Conservation (phyloP, 2,113 vertebrate species). For the Leuciscus idus region DNA sequence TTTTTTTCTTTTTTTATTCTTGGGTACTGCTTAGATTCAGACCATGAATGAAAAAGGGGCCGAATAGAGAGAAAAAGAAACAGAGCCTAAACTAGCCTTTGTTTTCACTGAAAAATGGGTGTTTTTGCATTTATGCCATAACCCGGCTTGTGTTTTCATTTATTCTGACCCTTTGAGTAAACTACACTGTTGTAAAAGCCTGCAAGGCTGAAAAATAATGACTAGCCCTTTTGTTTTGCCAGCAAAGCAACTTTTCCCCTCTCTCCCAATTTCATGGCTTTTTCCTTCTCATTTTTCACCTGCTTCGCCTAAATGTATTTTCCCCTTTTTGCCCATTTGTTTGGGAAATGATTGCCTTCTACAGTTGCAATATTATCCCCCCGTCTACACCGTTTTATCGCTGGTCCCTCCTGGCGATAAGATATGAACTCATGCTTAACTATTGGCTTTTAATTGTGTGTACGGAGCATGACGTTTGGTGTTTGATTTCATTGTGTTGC, state of each 20-base stretch:
- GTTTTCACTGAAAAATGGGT: slow-evolving; percentile 63
- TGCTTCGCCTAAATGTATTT: slow-evolving; percentile 58
- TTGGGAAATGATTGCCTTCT: slow-evolving; percentile 32
- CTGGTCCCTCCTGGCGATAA: slow-evolving; percentile 47
- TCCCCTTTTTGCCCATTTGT: slow-evolving; percentile 27
- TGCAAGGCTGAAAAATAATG: slow-evolving; percentile 64
- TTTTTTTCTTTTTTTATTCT: background rate
- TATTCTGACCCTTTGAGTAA: background rate
- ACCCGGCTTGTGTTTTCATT: slow-evolving; percentile 2
- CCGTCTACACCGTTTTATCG: background rate
- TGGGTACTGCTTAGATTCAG: background rate
- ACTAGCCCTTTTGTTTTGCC: slow-evolving; percentile 62
- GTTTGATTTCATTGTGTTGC: background rate
- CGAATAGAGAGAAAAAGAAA: background rate
- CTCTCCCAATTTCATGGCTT: slow-evolving; percentile 70
- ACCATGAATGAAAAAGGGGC: background rate
- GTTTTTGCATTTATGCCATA: slow-evolving; percentile 57
- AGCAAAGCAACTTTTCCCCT: slow-evolving; percentile 72
- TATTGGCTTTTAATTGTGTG: slow-evolving; percentile 37
- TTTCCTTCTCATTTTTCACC: slow-evolving; percentile 82
- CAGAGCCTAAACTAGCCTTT: slow-evolving; percentile 27
- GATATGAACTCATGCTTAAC: slow-evolving; percentile 37
- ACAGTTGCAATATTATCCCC: background rate
- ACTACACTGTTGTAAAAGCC: slow-evolving; percentile 48
- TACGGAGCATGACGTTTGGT: background rate